Evolutionary conservation across 2,113 vertebrate species (phyloP).

Genomic region (Malurus elegans): DNA sequence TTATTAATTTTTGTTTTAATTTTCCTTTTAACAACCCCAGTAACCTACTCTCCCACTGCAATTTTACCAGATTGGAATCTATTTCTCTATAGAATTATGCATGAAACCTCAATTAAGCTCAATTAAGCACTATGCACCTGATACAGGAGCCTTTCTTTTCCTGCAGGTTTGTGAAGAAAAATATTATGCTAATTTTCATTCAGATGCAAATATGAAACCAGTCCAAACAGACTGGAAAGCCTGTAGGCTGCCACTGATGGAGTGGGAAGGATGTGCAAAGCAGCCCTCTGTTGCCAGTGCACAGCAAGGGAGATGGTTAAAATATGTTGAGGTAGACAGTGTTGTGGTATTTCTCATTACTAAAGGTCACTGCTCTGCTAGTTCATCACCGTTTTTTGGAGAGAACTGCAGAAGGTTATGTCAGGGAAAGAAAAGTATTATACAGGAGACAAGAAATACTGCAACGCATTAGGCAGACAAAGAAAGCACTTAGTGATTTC

Average conservation of each 20-base stretch:
- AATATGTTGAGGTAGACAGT: conserved; percentile 51
- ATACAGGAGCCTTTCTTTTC: not conserved
- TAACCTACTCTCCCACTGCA: not conserved
- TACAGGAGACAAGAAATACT: conserved; percentile 60
- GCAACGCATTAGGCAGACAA: conserved; percentile 35
- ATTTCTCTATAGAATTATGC: not conserved
- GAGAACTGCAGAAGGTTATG: conserved; percentile 16
- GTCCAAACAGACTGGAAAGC: not conserved
- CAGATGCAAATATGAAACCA: not conserved
- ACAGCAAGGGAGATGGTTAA: conserved; percentile 49
- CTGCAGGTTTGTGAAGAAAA: not conserved
- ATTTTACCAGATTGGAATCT: not conserved
- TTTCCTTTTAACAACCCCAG: not conserved
- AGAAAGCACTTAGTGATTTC: conserved; percentile 55
- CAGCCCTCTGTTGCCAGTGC: conserved; percentile 14
- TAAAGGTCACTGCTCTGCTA: conserved; percentile 67
- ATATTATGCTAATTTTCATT: not conserved
- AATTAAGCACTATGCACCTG: not conserved
- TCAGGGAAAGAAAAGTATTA: conserved; percentile 49
- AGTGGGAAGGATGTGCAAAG: not conserved
- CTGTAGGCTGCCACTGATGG: not conserved
- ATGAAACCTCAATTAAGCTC: not conserved
- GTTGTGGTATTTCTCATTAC: conserved; percentile 70
- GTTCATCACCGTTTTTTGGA: conserved; percentile 68
- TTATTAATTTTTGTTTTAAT: not conserved